Conservation (phyloP, 2,113 vertebrate genomes). For the Elaphurus davidianus region DNA sequence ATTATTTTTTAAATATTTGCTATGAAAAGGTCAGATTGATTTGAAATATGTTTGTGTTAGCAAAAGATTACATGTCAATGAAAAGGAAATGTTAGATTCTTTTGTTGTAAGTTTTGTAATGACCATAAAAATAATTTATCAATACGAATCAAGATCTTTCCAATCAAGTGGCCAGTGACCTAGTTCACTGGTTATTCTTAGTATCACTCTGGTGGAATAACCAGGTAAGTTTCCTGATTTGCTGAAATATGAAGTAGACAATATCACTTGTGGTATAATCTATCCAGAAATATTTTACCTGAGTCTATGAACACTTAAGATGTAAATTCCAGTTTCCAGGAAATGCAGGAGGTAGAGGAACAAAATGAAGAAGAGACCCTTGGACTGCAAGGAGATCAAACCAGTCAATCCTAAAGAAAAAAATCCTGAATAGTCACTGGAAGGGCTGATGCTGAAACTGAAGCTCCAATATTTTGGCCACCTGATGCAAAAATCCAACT, state of each 20-base stretch:
- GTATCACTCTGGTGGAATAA: not conserved
- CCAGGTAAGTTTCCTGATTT: not conserved
- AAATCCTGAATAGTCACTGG: not conserved
- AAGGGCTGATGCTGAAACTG: not conserved
- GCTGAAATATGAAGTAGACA: not conserved
- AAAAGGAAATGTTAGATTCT: not conserved
- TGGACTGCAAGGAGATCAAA: not conserved
- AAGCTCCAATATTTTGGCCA: not conserved
- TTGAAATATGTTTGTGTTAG: not conserved
- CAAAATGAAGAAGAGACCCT: not conserved
- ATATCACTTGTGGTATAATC: not conserved
- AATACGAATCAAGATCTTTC: not conserved
- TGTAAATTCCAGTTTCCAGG: not conserved
- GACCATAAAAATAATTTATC: not conserved
- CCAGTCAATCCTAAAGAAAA: not conserved
- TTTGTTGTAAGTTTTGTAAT: not conserved
- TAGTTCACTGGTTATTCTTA: not conserved
- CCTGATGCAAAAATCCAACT: not conserved
- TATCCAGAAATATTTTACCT: not conserved
- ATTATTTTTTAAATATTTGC: not conserved
- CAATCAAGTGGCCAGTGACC: not conserved
- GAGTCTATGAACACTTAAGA: not conserved
- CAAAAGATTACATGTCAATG: not conserved
- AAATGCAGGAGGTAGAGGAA: not conserved
- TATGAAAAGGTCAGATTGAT: not conserved